Evolutionary conservation across 2,888 invertebrate species (phyloP).

Genomic region (Tortrix viridana): DNA sequence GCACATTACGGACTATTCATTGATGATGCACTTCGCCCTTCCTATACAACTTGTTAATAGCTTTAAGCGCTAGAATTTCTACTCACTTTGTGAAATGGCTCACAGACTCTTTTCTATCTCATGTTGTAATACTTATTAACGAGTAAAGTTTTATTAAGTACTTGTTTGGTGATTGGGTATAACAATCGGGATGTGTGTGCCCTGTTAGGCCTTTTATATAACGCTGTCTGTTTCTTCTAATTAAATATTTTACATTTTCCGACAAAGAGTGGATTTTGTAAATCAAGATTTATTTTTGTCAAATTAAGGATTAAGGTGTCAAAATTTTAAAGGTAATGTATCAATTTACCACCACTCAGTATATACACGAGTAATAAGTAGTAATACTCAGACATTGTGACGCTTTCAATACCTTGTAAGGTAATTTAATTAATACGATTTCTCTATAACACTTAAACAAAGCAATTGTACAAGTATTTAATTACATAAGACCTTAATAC

Average conservation of each 20-base stretch:
- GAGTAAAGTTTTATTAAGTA: neutral
- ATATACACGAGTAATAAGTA: too few species aligned
- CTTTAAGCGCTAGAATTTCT: constrained; percentile 36
- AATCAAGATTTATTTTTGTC: too few species aligned
- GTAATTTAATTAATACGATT: neutral
- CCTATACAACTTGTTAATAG: constrained; percentile 39
- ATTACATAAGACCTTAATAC: neutral
- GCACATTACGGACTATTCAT: constrained; percentile 53
- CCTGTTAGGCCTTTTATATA: too few species aligned
- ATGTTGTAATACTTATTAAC: neutral
- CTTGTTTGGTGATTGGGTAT: neutral
- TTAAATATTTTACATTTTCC: too few species aligned
- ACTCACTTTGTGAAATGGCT: constrained; percentile 16
- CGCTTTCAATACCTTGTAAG: too few species aligned
- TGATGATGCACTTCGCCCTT: constrained; percentile 52
- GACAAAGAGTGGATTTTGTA: too few species aligned
- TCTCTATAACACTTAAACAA: neutral
- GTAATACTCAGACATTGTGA: too few species aligned
- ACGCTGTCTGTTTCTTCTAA: too few species aligned
- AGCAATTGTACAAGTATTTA: neutral
- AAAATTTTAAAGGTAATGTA: too few species aligned
- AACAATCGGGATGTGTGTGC: too few species aligned
- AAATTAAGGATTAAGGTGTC: too few species aligned
- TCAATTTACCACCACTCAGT: too few species aligned
- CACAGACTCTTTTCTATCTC: constrained; percentile 18